Percentiles rank a stretch among this genome's conserved stretches.
phyloP scores from a whole-genome alignment of 2,113 vertebrate genomes.

The Ptilonorhynchus violaceus region DNA sequence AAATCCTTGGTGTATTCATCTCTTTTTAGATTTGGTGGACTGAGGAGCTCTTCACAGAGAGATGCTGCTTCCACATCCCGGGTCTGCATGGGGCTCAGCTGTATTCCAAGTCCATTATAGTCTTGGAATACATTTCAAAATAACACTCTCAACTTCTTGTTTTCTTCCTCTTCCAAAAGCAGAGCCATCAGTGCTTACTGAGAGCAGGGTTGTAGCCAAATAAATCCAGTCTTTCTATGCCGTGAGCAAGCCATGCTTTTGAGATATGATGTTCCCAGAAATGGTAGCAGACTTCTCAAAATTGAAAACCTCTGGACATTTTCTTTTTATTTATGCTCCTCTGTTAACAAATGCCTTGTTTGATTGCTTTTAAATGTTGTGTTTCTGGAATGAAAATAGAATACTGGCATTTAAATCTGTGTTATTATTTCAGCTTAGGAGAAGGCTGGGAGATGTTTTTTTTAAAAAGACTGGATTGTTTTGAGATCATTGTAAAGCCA shows the following conservation, averaged over 20 bases:
- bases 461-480: not conserved
- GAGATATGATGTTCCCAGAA: not conserved
- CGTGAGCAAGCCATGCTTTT: not conserved
- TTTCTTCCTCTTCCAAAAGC: conserved; percentile 15
- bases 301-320: conserved; percentile 15
- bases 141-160: not conserved
- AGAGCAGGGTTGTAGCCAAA: not conserved
- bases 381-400: conserved; percentile 27
- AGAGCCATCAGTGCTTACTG: not conserved
- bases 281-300: conserved; percentile 11
- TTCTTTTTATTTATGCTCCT: conserved; percentile 1
- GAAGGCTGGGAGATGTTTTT: not conserved
- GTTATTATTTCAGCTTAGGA: not conserved
- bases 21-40: not conserved
- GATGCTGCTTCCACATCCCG: not conserved
- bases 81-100: not conserved
- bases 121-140: not conserved
- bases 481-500: conserved; percentile 3
- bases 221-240: not conserved
- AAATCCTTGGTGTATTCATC: not conserved
- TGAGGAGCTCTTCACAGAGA: not conserved
- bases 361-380: conserved; percentile 26
- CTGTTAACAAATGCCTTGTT: conserved; percentile 1
- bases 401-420: not conserved
- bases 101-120: not conserved